Percentiles rank a stretch among this genome's conserved stretches.
Conservation (phyloP, 2,797 vertebrate genomes). For the Melanotaenia maccullochi region DNA sequence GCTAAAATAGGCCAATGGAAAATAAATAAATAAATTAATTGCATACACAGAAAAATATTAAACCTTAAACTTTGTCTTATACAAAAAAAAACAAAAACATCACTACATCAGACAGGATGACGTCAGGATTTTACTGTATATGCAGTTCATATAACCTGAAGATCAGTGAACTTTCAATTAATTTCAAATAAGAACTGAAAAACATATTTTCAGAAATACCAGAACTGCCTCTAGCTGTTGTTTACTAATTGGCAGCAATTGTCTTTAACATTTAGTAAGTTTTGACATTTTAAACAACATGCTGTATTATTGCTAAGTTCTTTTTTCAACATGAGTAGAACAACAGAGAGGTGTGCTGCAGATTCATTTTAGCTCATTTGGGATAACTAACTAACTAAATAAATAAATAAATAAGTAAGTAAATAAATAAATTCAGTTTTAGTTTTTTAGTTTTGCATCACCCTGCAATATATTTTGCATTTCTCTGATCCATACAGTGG, state of each 20-base stretch:
- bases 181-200: slow-evolving; percentile 3
- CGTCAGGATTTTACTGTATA: not conserved
- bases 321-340: not conserved
- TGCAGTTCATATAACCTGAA: not conserved
- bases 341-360: not conserved
- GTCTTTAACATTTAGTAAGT: not conserved
- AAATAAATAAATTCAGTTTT: not conserved
- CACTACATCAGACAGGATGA: not conserved
- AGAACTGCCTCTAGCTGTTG: not conserved
- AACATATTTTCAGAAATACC: not conserved
- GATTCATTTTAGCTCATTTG: not conserved
- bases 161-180: not conserved
- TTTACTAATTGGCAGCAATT: not conserved
- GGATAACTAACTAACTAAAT: not conserved
- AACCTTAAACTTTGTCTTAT: not conserved
- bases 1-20: slow-evolving; percentile 1
- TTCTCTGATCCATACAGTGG: not conserved
- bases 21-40: not conserved
- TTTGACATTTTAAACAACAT: not conserved
- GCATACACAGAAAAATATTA: not conserved
- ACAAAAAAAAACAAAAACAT: no score
- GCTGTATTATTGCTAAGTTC: not conserved
- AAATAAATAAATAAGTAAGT: no score
- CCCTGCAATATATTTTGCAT: not conserved
- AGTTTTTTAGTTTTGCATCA: not conserved